phyloP scores from a whole-genome alignment of 2,888 invertebrate species.

The Pollenia angustigena region DNA sequence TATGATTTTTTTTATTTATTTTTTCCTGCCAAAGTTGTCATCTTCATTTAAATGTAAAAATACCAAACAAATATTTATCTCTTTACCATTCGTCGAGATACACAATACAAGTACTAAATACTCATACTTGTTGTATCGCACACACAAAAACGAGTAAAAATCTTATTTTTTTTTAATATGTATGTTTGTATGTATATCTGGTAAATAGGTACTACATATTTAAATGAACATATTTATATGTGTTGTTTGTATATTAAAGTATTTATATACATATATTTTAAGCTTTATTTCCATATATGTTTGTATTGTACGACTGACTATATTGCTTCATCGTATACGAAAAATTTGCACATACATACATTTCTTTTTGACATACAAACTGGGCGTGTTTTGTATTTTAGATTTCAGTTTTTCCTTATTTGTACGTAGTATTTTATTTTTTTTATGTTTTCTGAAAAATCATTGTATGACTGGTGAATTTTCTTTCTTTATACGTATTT shows the following conservation, averaged over 20 bases:
- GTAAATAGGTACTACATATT: conserved; percentile 35
- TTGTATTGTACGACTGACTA: neutral
- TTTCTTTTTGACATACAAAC: conserved; percentile 42
- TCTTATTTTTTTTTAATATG: conserved; percentile 5
- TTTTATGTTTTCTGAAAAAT: conserved; percentile 54
- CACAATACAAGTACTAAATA: conserved; percentile 13
- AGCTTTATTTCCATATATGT: conserved; percentile 52
- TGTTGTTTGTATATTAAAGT: conserved; percentile 74
- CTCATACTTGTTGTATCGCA: conserved; percentile 20
- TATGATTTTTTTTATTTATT: conserved; percentile 20
- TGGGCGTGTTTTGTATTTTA: conserved; percentile 70
- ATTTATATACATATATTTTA: no score
- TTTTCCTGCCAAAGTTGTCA: conserved; percentile 63
- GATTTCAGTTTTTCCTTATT: conserved; percentile 51
- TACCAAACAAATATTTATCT: conserved; percentile 76
- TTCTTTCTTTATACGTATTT: conserved; percentile 45
- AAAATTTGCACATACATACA: conserved; percentile 23
- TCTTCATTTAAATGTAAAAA: conserved; percentile 63
- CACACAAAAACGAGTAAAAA: neutral
- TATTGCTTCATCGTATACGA: neutral
- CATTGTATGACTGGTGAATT: conserved; percentile 70
- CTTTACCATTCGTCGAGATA: conserved; percentile 74
- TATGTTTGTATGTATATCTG: conserved; percentile 35
- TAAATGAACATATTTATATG: conserved; percentile 57
- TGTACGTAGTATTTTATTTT: conserved; percentile 36